A percentile compares a stretch with the other conserved stretches of the same genome.
phyloP scores from a whole-genome alignment of 2,113 vertebrate species.

The Scortum barcoo region DNA sequence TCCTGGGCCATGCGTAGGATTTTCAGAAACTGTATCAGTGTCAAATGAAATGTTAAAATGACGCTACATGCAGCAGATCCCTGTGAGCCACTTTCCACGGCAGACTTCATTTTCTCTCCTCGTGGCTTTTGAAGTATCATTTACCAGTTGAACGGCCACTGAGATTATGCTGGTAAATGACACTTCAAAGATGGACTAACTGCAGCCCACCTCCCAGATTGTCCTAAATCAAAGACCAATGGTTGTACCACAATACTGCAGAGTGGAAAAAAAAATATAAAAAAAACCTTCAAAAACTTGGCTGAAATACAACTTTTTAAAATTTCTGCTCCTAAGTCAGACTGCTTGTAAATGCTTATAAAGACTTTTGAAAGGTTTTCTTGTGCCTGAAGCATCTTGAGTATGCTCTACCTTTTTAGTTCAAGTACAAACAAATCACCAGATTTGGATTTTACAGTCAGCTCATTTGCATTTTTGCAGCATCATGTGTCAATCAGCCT shows the following conservation, averaged over 20 bases:
- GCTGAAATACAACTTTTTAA: not conserved
- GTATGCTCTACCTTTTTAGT: slow-evolving; percentile 22
- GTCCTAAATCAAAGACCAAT: slow-evolving; percentile 29
- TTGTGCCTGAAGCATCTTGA: slow-evolving; percentile 9
- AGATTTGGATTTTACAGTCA: slow-evolving; percentile 23
- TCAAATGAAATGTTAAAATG: slow-evolving; percentile 38
- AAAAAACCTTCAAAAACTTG: slow-evolving; percentile 17
- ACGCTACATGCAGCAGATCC: slow-evolving; percentile 14
- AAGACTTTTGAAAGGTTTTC: slow-evolving; percentile 17
- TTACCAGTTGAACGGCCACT: slow-evolving; percentile 32
- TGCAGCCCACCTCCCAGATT: not conserved
- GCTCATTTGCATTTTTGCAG: slow-evolving; percentile 57
- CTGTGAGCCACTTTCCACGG: slow-evolving; percentile 9
- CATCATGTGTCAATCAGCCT: slow-evolving; percentile 64
- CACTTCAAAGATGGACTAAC: slow-evolving; percentile 45
- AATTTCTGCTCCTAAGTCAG: slow-evolving; percentile 7
- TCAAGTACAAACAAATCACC: slow-evolving; percentile 52
- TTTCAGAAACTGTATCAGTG: slow-evolving; percentile 8
- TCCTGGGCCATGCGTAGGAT: not conserved
- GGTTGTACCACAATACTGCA: not conserved
- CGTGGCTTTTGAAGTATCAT: slow-evolving; percentile 52
- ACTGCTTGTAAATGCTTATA: slow-evolving; percentile 5
- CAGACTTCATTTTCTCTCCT: slow-evolving; percentile 28
- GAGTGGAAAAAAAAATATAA: no score
- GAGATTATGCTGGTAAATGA: slow-evolving; percentile 31